Percentiles rank a stretch among this genome's conserved stretches.
Evolutionary conservation across 2,797 vertebrate species (phyloP).

Genomic region (Brachyrhaphis roseni): DNA sequence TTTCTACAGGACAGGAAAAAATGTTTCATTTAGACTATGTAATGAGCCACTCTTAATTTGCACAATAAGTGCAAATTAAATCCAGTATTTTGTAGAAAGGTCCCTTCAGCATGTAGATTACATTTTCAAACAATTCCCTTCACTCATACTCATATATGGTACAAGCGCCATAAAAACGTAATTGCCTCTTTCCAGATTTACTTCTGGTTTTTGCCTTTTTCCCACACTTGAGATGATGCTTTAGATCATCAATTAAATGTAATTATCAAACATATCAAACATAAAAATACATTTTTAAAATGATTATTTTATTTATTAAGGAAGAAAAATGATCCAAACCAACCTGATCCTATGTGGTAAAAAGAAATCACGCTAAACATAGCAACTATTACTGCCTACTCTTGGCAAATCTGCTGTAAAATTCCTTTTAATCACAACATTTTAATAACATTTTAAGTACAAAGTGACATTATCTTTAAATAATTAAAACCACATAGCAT

Average conservation of each 20-base stretch:
- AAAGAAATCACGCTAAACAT: not conserved
- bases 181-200: not conserved
- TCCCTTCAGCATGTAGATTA: not conserved
- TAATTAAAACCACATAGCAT: not conserved
- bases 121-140: not conserved
- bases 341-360: not conserved
- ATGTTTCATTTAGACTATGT: not conserved
- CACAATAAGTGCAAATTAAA: not conserved
- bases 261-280: not conserved
- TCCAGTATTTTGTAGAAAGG: not conserved
- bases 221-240: not conserved
- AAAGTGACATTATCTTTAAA: not conserved
- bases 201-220: not conserved
- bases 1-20: conserved; percentile 75
- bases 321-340: not conserved
- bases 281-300: not conserved
- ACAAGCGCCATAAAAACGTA: not conserved
- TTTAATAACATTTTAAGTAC: not conserved
- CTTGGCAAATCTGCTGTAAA: not conserved
- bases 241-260: not conserved
- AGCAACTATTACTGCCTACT: not conserved
- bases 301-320: not conserved
- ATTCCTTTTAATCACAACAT: not conserved
- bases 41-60: not conserved
- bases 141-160: not conserved